These are phyloP conservation scores for Pachycephus smyrnensis DNA, from an alignment of 2,888 invertebrate genomes.

Conservation along the genomic window DNA sequence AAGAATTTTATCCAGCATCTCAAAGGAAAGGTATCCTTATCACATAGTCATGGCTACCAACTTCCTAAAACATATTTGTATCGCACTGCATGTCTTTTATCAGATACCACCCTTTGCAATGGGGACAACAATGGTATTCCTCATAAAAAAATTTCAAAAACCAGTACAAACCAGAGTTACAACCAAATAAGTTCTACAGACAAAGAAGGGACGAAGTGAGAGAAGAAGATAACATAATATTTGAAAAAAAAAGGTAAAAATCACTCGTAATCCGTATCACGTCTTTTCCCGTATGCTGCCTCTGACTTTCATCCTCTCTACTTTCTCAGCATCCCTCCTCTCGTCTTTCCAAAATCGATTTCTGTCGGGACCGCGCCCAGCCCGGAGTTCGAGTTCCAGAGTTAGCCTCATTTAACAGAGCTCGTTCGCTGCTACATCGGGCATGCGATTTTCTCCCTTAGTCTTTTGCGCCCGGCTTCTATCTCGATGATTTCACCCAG, in stretches of 20 bases:
- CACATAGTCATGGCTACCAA: not conserved
- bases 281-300: conserved; percentile 22
- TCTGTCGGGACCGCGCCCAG: conserved; percentile 62
- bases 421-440: conserved; percentile 39
- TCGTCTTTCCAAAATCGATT: conserved; percentile 63
- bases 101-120: not conserved
- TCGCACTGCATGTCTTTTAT: not conserved
- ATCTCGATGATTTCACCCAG: not conserved
- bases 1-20: not conserved
- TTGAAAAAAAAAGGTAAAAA: not conserved
- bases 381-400: conserved; percentile 43
- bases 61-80: not conserved
- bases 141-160: not conserved
- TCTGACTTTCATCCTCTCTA: conserved; percentile 25
- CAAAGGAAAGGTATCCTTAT: not conserved
- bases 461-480: not conserved
- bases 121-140: not conserved
- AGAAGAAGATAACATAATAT: not conserved
- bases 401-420: conserved; percentile 60
- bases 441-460: not conserved
- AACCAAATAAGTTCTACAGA: not conserved
- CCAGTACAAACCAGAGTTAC: not conserved
- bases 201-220: not conserved
- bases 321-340: conserved; percentile 28
- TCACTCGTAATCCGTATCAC: conserved; percentile 56